Evolutionary conservation across 2,888 invertebrate genomes (phyloP).

Genomic region (Protonemura montana): DNA sequence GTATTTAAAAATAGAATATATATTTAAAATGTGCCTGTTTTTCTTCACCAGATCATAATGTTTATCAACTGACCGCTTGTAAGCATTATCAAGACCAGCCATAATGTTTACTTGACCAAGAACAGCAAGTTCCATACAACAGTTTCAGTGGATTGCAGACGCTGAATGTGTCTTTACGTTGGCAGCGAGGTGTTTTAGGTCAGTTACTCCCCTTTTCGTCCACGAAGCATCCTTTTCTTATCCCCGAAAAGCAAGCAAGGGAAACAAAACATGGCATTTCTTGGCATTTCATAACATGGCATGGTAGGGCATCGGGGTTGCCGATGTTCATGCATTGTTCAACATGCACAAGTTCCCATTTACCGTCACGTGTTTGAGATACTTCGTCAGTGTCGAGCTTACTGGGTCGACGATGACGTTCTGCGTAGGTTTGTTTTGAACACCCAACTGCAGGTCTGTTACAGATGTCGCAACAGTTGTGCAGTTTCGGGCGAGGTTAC

Average conservation of each 20-base stretch:
- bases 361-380: not conserved
- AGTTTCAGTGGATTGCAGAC: constrained; percentile 45
- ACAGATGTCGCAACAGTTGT: not conserved
- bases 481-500: not conserved
- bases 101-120: constrained; percentile 50
- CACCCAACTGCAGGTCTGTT: not conserved
- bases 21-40: constrained; percentile 19
- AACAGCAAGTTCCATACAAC: no score
- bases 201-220: constrained; percentile 47
- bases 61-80: constrained; percentile 48
- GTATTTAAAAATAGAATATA: no score
- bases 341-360: not conserved
- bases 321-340: no score
- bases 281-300: no score
- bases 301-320: no score
- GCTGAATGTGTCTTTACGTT: constrained; percentile 50
- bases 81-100: constrained; percentile 49
- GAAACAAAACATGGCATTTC: constrained; percentile 50
- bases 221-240: constrained; percentile 33
- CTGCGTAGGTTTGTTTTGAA: not conserved
- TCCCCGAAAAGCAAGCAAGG: constrained; percentile 52
- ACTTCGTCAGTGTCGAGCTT: not conserved
- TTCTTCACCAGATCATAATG: constrained; percentile 51
- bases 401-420: not conserved
- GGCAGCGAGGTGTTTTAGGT: constrained; percentile 49